Evolutionary conservation across 2,888 invertebrate genomes (phyloP).

Genomic region (Glomeris marginata): DNA sequence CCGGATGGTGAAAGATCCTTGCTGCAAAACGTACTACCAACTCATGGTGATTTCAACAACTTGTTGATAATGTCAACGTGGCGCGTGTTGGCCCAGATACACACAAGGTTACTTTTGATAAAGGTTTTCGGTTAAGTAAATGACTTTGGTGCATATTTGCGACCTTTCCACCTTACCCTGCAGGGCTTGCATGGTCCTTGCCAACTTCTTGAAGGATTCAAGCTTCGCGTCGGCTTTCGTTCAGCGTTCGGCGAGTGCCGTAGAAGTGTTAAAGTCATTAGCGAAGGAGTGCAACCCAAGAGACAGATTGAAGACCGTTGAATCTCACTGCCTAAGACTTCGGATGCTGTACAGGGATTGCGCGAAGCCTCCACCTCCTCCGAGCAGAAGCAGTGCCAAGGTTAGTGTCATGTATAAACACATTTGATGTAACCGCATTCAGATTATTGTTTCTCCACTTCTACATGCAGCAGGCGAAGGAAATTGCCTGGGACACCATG

Average conservation of each 20-base stretch:
- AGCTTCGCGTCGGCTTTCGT: slow-evolving; percentile 27
- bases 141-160: too few relatives aligned
- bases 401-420: neutral
- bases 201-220: slow-evolving; percentile 25
- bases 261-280: slow-evolving; percentile 28
- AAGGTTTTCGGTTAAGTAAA: too few relatives aligned
- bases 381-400: slow-evolving; percentile 19
- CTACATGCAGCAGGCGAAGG: slow-evolving; percentile 3
- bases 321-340: slow-evolving; percentile 27
- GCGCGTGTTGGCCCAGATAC: slow-evolving; percentile 29
- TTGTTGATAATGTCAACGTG: slow-evolving; percentile 25
- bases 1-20: slow-evolving; percentile 21
- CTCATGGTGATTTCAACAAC: slow-evolving; percentile 24
- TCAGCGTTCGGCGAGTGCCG: slow-evolving; percentile 24
- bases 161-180: too few relatives aligned
- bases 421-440: neutral
- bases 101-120: slow-evolving; percentile 23
- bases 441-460: slow-evolving; percentile 18
- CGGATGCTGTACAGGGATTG: slow-evolving; percentile 30
- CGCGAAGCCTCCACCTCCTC: slow-evolving; percentile 31
- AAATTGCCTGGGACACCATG: slow-evolving; percentile 24
- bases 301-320: slow-evolving; percentile 24
- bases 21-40: slow-evolving; percentile 19
- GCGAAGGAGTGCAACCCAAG: slow-evolving; percentile 28
- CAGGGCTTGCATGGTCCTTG: slow-evolving; percentile 27